phyloP scores from a whole-genome alignment of 1,140 invertebrate species.

The Subanguina moxae region DNA sequence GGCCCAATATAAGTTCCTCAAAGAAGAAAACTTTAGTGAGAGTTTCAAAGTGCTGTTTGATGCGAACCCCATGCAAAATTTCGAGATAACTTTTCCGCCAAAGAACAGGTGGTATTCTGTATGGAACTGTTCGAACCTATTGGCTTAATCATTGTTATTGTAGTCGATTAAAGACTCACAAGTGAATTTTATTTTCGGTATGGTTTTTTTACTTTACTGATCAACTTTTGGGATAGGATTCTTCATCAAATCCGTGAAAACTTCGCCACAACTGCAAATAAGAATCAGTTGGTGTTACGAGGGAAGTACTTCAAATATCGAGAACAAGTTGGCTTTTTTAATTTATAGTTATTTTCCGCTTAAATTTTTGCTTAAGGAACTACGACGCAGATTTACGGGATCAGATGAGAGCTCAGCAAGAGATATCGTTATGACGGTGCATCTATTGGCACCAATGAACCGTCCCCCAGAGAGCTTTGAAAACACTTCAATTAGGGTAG shows the following conservation, averaged over 20 bases:
- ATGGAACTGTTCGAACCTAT: slow-evolving; percentile 20
- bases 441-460: slow-evolving; percentile 37
- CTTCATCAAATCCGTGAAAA: slow-evolving; percentile 30
- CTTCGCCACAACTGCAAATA: slow-evolving; percentile 13
- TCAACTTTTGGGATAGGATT: slow-evolving; percentile 23
- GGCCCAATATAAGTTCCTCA: not conserved
- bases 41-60: slow-evolving; percentile 19
- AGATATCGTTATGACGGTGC: slow-evolving; percentile 44
- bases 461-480: slow-evolving; percentile 9
- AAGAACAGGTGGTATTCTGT: slow-evolving; percentile 29
- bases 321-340: slow-evolving; percentile 30
- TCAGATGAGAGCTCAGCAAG: not conserved
- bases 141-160: too few species aligned
- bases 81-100: slow-evolving; percentile 32
- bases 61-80: slow-evolving; percentile 28
- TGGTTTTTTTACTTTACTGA: not conserved
- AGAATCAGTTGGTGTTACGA: slow-evolving; percentile 35
- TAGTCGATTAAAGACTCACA: too few species aligned
- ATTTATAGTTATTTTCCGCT: not conserved
- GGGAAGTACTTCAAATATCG: slow-evolving; percentile 50
- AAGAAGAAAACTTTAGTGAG: slow-evolving; percentile 14
- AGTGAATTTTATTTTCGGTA: not conserved
- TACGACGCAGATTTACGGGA: slow-evolving; percentile 23
- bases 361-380: slow-evolving; percentile 25
- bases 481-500: slow-evolving; percentile 17